A percentile compares a stretch with the other conserved stretches of the same genome.
These are phyloP conservation scores for Calliphora vomitoria DNA, from an alignment of 2,888 invertebrate species.

Conservation along the genomic window DNA sequence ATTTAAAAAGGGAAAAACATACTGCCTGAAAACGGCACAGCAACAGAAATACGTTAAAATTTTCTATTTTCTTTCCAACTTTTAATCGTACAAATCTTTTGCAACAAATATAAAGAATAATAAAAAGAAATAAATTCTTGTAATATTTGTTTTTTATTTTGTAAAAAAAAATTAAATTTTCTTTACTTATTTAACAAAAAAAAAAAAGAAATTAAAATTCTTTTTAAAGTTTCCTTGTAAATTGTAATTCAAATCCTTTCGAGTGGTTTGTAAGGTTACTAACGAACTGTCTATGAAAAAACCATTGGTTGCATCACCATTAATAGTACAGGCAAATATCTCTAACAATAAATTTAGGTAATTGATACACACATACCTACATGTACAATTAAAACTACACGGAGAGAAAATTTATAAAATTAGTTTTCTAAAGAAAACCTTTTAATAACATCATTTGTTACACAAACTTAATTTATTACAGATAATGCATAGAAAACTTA, in stretches of 20 bases:
- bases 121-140: neutral
- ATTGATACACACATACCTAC: neutral
- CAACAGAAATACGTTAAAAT: constrained; percentile 15
- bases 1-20: constrained; percentile 55
- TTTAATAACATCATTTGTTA: neutral
- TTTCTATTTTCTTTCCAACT: neutral
- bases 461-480: too few species aligned
- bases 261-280: neutral
- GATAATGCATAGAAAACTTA: too few species aligned
- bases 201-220: too few species aligned
- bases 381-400: too few species aligned
- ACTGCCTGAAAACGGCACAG: constrained; percentile 27
- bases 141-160: neutral
- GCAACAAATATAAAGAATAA: neutral
- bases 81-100: constrained; percentile 2
- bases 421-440: neutral
- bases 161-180: neutral
- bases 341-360: constrained; percentile 9
- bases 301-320: constrained; percentile 1
- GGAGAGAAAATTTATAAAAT: neutral
- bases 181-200: too few species aligned
- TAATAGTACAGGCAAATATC: neutral
- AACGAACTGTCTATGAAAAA: neutral
- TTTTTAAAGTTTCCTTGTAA: neutral
- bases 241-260: neutral